Percentiles rank a stretch among this genome's conserved stretches.
These are phyloP conservation scores for Rutpela maculata DNA, from an alignment of 2,888 invertebrate species.

Conservation along the genomic window DNA sequence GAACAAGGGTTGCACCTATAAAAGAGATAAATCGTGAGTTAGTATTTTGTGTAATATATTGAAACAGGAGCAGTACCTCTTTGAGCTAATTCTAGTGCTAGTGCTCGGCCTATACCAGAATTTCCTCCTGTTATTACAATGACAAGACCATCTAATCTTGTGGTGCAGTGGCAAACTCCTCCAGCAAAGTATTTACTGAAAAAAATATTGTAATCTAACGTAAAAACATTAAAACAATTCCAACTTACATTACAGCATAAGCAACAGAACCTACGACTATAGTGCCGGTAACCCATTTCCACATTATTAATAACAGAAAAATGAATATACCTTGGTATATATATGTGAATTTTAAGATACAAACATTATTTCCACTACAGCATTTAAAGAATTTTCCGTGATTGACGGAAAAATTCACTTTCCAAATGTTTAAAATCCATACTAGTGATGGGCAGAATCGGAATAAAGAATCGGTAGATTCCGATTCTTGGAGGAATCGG, in stretches of 20 bases:
- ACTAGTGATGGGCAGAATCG: too few species aligned
- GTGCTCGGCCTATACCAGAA: conserved; percentile 78
- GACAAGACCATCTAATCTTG: conserved; percentile 72
- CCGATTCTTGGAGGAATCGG: too few species aligned
- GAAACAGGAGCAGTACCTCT: conserved; percentile 67
- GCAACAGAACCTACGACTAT: conserved; percentile 66
- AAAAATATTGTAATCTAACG: conserved; percentile 50
- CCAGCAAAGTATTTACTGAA: conserved; percentile 71
- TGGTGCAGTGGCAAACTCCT: conserved; percentile 68
- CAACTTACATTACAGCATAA: conserved; percentile 70
- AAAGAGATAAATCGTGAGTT: conserved; percentile 15
- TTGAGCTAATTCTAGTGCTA: conserved; percentile 75
- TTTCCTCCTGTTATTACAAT: conserved; percentile 79
- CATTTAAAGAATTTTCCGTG: neutral
- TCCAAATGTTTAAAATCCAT: neutral
- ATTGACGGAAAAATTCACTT: neutral
- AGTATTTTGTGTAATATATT: neutral
- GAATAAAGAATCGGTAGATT: too few species aligned
- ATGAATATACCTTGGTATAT: conserved; percentile 2
- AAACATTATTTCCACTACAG: neutral
- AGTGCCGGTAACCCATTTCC: conserved; percentile 69
- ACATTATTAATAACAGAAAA: conserved; percentile 60
- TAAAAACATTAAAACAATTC: conserved; percentile 31
- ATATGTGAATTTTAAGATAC: neutral
- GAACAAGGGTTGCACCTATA: conserved; percentile 74